Percentiles rank a stretch among this genome's conserved stretches.
Conservation (phyloP, 2,888 invertebrate species). For the Pasiphila rectangulata region DNA sequence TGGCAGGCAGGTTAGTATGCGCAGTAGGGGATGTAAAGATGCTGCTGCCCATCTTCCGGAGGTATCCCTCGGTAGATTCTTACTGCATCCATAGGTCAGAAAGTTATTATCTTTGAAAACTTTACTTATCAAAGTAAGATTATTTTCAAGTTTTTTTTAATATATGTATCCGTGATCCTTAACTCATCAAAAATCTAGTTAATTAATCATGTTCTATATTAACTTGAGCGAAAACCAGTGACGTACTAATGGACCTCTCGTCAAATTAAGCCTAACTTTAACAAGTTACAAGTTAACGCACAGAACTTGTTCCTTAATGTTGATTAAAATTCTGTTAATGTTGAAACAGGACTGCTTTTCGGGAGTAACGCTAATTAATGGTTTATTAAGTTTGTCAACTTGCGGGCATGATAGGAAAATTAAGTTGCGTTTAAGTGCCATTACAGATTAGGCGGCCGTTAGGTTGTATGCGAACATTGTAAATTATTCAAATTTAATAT, state of each 20-base stretch:
- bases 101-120: no score
- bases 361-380: conserved; percentile 25
- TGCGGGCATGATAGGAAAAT: conserved; percentile 16
- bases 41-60: no score
- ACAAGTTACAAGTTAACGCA: conserved; percentile 22
- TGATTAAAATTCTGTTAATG: conserved; percentile 31
- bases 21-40: no score
- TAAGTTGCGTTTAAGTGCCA: conserved; percentile 6
- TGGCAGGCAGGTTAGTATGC: no score
- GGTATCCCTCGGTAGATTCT: no score
- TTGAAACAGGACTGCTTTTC: conserved; percentile 21
- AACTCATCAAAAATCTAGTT: conserved; percentile 10
- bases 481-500: no score
- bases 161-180: neutral
- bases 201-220: conserved; percentile 19
- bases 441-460: neutral
- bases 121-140: no score
- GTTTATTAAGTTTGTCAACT: conserved; percentile 25
- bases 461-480: neutral
- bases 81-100: no score
- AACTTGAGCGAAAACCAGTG: conserved; percentile 24
- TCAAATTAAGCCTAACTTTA: conserved; percentile 27
- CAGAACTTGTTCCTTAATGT: conserved; percentile 24
- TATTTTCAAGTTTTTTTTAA: no score
- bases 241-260: conserved; percentile 27